Percentiles rank a stretch among this genome's conserved stretches.
Conservation (phyloP, 2,888 invertebrate genomes). For the Seladonia tumulorum region DNA sequence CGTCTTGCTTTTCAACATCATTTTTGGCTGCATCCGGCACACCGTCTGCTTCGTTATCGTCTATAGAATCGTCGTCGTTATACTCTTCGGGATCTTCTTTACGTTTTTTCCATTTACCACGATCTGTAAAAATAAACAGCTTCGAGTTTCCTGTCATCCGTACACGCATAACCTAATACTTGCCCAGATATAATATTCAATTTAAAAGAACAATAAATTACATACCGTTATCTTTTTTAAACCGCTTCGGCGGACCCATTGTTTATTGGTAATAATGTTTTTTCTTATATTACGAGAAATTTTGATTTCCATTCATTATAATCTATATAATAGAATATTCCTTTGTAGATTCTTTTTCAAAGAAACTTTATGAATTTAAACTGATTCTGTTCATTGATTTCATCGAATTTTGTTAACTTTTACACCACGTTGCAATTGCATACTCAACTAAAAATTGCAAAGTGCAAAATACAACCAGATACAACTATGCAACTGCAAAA, state of each 20-base stretch:
- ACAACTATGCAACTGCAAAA: background rate
- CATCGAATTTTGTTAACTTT: background rate
- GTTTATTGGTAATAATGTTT: background rate
- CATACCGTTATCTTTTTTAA: constrained; percentile 81
- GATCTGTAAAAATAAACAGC: constrained; percentile 73
- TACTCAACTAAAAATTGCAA: background rate
- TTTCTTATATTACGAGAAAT: background rate
- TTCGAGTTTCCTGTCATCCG: background rate
- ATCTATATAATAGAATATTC: background rate
- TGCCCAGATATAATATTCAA: background rate
- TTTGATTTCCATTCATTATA: background rate
- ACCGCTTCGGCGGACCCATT: constrained; percentile 86
- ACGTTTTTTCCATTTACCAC: constrained; percentile 85
- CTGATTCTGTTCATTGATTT: background rate
- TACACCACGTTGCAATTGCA: background rate
- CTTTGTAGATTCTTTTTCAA: background rate
- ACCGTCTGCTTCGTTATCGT: constrained; percentile 86
- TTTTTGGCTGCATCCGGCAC: constrained; percentile 94
- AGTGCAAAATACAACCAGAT: background rate
- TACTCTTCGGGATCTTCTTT: constrained; percentile 86
- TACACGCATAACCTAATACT: background rate
- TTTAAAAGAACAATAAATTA: constrained; percentile 25
- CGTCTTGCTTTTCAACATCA: constrained; percentile 93
- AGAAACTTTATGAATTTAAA: background rate
- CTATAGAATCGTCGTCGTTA: constrained; percentile 84